Base-by-base conservation (phyloP, 2,888 invertebrate genomes). In the Heteropelma amictum region DNA sequence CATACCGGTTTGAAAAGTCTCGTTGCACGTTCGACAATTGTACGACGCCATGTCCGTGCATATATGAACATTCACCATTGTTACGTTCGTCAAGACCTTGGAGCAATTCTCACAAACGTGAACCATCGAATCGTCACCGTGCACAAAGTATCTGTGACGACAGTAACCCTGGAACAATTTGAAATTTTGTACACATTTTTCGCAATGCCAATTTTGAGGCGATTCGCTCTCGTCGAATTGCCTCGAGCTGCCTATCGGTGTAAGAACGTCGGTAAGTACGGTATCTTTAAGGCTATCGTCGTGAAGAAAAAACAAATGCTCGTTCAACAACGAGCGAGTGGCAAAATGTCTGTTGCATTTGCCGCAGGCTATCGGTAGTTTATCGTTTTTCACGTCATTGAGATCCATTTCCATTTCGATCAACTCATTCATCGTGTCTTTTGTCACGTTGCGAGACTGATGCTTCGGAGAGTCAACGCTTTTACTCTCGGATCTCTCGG, bases 91-190 rank as follows among this genome's bases (percentile, higher is more conserved):
- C 45, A 83, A 47, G 17, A 82, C 70, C 76, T 81, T 81, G 12
- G 69, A 76, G 38, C 83, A 83, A 63, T 83, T 83, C 4, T 81
- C 81, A 23, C 83, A 83, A 45, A 83, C 74, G 56, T 83, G 83
- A 7, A 83, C 76, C 70, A 77, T 75, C 17, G 82, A 77, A 21
- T 81, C 80, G 35, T 83, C 83, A 6, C 76, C 69, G 30, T 83
- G 83, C 17, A 60, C 58, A 10, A 77, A 77, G 23, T 81, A 83
- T 53, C 65, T 70, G 23, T 83, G 83, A 10, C 79, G 77, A 19
- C 77, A 67, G 58, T 79, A 81, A 21, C 76, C 77, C 17, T 77
- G 71, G 14, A 78, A 53, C 4, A 76, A 53, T 38, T 76, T 78
- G 33, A 83, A 83, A 4, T 72, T 75, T 51, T 79, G 77, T n/a